Evolutionary conservation across 2,888 invertebrate species (phyloP).

Genomic region (Dasysyrphus tricinctus): DNA sequence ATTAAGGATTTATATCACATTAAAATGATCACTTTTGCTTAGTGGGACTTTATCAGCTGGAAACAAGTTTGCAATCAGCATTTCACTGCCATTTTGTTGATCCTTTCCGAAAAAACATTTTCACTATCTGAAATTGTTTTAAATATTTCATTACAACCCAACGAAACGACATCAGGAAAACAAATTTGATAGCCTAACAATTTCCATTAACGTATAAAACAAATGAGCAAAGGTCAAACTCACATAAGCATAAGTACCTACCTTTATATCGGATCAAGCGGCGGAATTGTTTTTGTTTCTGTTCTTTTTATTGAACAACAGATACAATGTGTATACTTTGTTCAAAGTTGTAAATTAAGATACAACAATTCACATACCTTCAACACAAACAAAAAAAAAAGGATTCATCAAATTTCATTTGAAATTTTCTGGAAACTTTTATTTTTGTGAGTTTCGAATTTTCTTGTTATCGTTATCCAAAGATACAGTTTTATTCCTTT

Average conservation of each 20-base stretch:
- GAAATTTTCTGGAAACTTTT: slow-evolving; percentile 39
- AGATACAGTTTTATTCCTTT: slow-evolving; percentile 49
- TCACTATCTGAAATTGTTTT: not conserved
- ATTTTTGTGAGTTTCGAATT: slow-evolving; percentile 60
- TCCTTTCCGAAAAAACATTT: not conserved
- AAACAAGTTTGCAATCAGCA: not conserved
- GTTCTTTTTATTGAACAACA: slow-evolving; percentile 13
- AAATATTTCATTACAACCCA: not conserved
- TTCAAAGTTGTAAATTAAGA: slow-evolving; percentile 27
- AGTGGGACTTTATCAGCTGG: not conserved
- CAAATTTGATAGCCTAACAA: slow-evolving; percentile 11
- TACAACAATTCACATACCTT: not conserved
- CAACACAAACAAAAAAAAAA: slow-evolving; percentile 26
- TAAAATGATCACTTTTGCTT: too few relatives aligned
- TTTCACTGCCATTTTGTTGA: not conserved
- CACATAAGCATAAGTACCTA: not conserved
- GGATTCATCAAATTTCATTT: slow-evolving; percentile 66
- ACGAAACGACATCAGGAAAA: not conserved
- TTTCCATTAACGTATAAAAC: slow-evolving; percentile 1
- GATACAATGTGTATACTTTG: not conserved
- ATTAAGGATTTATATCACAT: too few relatives aligned
- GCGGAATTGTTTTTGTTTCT: too few relatives aligned
- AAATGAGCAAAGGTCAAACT: slow-evolving; percentile 16
- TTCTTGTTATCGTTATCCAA: slow-evolving; percentile 33
- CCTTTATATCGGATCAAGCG: not conserved